phyloP scores from a whole-genome alignment of 2,113 vertebrate species.

The Pteruthius melanotis region DNA sequence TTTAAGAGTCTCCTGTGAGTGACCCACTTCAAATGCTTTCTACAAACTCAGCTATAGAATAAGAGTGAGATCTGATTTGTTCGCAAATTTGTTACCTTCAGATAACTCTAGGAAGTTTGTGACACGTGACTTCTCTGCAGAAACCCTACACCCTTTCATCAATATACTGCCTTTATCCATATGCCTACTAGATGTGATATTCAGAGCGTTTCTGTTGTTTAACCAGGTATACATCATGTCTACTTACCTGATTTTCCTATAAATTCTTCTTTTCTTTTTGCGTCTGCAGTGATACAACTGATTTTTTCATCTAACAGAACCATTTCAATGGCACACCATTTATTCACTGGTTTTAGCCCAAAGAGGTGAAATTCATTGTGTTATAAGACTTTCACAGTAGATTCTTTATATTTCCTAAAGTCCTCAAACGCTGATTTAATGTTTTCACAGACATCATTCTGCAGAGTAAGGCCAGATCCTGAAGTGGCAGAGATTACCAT shows the following conservation, averaged over 20 bases:
- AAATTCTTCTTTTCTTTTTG: not conserved
- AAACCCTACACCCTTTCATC: not conserved
- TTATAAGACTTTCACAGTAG: not conserved
- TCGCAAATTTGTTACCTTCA: not conserved
- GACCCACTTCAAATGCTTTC: not conserved
- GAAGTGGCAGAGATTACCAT: not conserved
- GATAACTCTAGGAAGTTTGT: not conserved
- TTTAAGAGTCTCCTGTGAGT: not conserved
- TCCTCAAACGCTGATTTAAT: not conserved
- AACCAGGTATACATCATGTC: not conserved
- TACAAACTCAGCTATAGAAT: not conserved
- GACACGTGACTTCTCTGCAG: not conserved
- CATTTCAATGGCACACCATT: not conserved
- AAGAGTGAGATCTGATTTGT: not conserved
- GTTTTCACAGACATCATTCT: not conserved
- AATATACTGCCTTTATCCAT: not conserved
- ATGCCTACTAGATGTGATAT: not conserved
- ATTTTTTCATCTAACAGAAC: not conserved
- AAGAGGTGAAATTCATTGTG: not conserved
- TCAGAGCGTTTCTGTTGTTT: not conserved
- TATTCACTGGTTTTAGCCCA: not conserved
- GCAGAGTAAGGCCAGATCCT: not conserved
- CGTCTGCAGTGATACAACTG: not conserved
- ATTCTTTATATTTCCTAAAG: not conserved
- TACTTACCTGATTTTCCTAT: not conserved